A percentile compares a stretch with the other conserved stretches of the same genome.
Evolutionary conservation across 2,113 vertebrate species (phyloP).

Genomic region (Otis tarda): DNA sequence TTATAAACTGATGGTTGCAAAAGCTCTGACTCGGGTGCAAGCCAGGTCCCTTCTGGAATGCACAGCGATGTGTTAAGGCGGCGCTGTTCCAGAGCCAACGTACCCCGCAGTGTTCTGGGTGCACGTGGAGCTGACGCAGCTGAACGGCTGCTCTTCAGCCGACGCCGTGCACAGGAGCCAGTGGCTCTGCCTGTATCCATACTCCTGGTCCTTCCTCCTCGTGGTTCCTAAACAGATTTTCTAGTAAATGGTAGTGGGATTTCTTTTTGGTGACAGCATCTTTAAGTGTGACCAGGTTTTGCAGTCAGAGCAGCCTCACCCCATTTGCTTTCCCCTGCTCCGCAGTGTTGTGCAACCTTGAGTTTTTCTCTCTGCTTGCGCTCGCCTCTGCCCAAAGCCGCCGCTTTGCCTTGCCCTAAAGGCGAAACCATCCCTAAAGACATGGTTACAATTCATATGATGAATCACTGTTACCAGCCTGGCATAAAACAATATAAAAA

Average conservation of each 20-base stretch:
- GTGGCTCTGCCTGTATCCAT: neutral
- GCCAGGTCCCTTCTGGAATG: neutral
- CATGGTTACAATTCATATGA: neutral
- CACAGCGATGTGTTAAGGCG: neutral
- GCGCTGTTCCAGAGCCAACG: neutral
- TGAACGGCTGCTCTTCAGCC: rapidly evolving
- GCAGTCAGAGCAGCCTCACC: neutral
- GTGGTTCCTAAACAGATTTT: neutral
- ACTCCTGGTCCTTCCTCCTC: neutral
- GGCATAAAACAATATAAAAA: neutral
- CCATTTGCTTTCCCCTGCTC: neutral
- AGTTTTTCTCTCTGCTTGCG: neutral
- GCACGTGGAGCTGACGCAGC: neutral
- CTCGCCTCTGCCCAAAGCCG: neutral
- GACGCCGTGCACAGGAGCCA: neutral
- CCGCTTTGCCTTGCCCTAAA: neutral
- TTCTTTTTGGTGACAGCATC: neutral
- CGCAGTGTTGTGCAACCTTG: rapidly evolving
- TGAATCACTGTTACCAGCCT: neutral
- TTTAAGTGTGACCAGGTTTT: neutral
- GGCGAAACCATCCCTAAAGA: neutral
- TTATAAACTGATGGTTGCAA: neutral
- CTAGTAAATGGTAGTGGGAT: neutral
- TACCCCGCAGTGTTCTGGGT: rapidly evolving
- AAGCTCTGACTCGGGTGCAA: neutral